These are phyloP conservation scores for Pachypeltis micranthus DNA, from an alignment of 1,140 invertebrate species.

Conservation along the genomic window DNA sequence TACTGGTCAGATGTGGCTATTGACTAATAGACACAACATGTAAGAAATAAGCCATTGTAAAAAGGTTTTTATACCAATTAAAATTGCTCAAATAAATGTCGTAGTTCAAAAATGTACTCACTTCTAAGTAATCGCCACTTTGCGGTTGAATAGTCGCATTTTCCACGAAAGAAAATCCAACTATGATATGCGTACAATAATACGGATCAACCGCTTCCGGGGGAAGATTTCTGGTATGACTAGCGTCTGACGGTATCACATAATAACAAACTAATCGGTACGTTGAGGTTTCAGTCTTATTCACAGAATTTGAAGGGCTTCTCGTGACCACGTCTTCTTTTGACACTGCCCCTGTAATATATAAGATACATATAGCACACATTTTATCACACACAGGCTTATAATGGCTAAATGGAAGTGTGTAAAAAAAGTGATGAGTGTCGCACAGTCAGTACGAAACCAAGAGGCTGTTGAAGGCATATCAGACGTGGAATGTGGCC, in stretches of 20 bases:
- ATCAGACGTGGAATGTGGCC: too few species aligned
- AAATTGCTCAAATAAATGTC: too few species aligned
- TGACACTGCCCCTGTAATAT: too few species aligned
- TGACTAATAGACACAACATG: background rate
- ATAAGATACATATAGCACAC: too few species aligned
- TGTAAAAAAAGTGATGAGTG: too few species aligned
- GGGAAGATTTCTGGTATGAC: slow-evolving; percentile 12
- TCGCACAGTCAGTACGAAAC: too few species aligned
- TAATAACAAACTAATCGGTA: slow-evolving; percentile 23
- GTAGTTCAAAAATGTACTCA: slow-evolving; percentile 22
- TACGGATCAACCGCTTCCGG: slow-evolving; percentile 34
- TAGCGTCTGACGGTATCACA: slow-evolving; percentile 17
- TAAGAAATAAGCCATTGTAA: background rate
- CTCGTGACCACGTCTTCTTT: too few species aligned
- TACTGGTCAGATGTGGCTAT: background rate
- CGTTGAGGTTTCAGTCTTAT: too few species aligned
- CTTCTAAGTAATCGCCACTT: slow-evolving; percentile 32
- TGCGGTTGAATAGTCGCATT: slow-evolving; percentile 45
- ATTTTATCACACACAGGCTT: too few species aligned
- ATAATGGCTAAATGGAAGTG: too few species aligned
- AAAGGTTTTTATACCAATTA: background rate
- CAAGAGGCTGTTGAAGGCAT: too few species aligned
- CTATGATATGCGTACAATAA: slow-evolving; percentile 70
- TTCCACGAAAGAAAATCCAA: slow-evolving; percentile 54
- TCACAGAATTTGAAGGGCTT: too few species aligned